Base-by-base conservation (phyloP, 2,113 vertebrate genomes). In the Urocolius indicus region DNA sequence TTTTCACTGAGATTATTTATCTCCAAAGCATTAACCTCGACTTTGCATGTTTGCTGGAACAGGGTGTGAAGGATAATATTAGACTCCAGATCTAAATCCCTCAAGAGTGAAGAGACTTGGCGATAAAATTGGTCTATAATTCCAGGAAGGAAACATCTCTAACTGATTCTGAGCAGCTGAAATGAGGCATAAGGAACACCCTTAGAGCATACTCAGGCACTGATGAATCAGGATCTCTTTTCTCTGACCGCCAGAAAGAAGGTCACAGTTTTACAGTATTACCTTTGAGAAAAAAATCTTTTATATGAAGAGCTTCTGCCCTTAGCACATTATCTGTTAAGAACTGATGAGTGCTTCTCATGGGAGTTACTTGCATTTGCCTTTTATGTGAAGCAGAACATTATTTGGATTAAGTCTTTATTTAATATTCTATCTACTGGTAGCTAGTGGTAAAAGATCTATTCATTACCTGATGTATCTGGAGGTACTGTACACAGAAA, bases 331-430 rank as follows among this genome's bases (percentile, higher is more conserved):
- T 59, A 43, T 84, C 68, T 48, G n/a, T 61, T 87, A 73, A 52
- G 82, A 90, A 38, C 26, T 62, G 58, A 76, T 62, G 13, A 87
- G 22, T 69, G 24, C 32, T 95, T 91, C 74, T 68, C 1, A 0
- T 71, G 87, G 71, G 77, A 91, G 16, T 84, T 84, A 52, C 43
- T 93, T 80, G 36, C 63, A 63, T 86, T 90, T 93, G 34, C 30
- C 46, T 97, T 84, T 73, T 76, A 61, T 95, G 61, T 71, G 72
- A 90, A 80, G 65, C 58, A 90, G 83, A 83, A 88, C 18, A 78
- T 52, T 83, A 81, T 85, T 92, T 96, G 76, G 73, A 88, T 90
- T 86, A 78, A 73, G 22, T 45, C 20, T 68, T 11, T 81, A 30
- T 79, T 93, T 88, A 51, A 80, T 80, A 63, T 66, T 90, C 27